Evolutionary conservation across 2,113 vertebrate species (phyloP).

Genomic region (Dasyprocta punctata): DNA sequence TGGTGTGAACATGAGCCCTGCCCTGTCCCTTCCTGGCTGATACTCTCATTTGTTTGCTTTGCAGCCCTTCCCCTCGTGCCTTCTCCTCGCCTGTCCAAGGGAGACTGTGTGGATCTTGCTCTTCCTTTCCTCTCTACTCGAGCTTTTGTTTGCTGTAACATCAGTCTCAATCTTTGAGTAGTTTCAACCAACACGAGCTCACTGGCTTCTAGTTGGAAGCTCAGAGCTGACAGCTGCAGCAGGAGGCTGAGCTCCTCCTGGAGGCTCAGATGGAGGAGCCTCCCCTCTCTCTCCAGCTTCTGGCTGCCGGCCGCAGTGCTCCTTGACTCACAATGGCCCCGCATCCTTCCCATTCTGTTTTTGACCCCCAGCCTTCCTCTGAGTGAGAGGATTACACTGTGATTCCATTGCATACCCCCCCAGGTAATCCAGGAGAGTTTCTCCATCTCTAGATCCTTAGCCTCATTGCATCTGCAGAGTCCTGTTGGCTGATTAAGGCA

Average conservation of each 20-base stretch:
- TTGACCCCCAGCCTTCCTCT: neutral
- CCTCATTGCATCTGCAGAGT: neutral
- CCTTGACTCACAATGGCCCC: rapidly evolving
- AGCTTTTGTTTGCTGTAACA: neutral
- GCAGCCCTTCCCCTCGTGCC: neutral
- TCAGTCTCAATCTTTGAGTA: too few relatives aligned
- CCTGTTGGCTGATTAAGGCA: neutral
- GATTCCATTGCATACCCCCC: neutral
- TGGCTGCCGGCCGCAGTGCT: rapidly evolving
- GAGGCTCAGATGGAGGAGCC: neutral
- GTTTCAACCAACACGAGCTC: neutral
- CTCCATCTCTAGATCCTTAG: neutral
- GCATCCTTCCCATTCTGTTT: neutral
- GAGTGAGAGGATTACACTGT: too few relatives aligned
- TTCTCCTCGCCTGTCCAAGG: neutral
- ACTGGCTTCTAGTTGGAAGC: neutral
- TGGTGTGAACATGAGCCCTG: neutral
- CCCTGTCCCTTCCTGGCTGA: neutral
- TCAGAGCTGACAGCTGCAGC: neutral
- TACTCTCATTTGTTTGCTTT: neutral
- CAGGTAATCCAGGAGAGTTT: neutral
- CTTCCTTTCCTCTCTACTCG: neutral
- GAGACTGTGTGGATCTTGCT: neutral
- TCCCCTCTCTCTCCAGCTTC: neutral
- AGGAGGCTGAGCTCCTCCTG: neutral